Evolutionary conservation across 2,113 vertebrate species (phyloP).

Genomic region (Lamprotornis superbus): DNA sequence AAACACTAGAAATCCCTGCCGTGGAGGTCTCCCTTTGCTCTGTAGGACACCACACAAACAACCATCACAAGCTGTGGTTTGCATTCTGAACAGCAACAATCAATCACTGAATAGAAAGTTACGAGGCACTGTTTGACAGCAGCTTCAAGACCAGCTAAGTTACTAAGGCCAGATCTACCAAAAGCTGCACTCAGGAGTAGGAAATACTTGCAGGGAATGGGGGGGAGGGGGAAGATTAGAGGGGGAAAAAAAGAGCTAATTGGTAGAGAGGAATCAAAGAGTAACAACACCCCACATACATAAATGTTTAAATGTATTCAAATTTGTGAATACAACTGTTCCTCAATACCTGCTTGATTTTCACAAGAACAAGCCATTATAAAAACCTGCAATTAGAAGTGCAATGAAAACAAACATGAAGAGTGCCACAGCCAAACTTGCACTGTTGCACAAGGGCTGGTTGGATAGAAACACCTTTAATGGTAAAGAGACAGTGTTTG

Average conservation of each 20-base stretch:
- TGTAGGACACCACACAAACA: background rate
- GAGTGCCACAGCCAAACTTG: background rate
- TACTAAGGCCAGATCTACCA: background rate
- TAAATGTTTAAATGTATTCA: background rate
- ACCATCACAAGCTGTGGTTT: background rate
- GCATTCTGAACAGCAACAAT: background rate
- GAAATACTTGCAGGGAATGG: background rate
- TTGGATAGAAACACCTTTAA: background rate
- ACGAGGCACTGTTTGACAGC: background rate
- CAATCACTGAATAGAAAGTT: background rate
- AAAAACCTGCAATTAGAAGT: background rate
- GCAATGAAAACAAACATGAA: background rate
- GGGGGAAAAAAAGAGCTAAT: background rate
- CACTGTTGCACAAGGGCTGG: background rate
- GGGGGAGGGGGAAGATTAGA: accelerated
- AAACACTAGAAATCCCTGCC: background rate
- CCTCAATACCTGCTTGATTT: background rate
- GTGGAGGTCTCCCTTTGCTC: background rate
- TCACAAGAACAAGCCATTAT: background rate
- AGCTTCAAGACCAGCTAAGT: background rate
- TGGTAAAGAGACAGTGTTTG: background rate
- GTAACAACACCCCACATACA: background rate
- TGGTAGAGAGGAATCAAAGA: background rate
- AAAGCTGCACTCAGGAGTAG: background rate
- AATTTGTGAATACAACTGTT: background rate